Conservation (phyloP, 2,113 vertebrate genomes). For the Laticauda colubrina region DNA sequence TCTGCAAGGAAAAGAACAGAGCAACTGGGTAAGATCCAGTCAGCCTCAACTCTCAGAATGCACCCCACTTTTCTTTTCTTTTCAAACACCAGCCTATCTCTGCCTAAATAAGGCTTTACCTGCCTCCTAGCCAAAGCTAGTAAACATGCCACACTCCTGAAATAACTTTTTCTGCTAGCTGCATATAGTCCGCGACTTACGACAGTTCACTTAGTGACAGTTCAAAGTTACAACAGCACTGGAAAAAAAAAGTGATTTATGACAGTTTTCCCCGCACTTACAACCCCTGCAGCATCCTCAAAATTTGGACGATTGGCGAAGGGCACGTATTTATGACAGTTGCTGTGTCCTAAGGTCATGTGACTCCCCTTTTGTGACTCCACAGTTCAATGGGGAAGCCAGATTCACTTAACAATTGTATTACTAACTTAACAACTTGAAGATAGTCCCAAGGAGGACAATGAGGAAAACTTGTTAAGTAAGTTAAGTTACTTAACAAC, state of each 20-base stretch:
- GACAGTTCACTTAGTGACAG: neutral
- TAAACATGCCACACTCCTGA: neutral
- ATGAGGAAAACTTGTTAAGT: no score
- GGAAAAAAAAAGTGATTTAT: neutral
- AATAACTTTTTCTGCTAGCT: neutral
- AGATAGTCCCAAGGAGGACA: neutral
- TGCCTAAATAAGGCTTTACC: neutral
- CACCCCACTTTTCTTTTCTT: neutral
- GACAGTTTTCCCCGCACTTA: neutral
- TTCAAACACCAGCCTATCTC: neutral
- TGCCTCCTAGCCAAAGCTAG: neutral
- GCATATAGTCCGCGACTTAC: neutral
- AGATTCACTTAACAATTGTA: neutral
- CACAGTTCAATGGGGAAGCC: neutral
- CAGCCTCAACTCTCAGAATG: neutral
- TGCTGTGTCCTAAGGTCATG: neutral
- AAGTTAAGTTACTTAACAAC: neutral
- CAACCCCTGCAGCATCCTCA: neutral
- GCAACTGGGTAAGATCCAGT: neutral
- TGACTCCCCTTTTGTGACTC: neutral
- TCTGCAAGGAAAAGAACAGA: slow-evolving; percentile 32
- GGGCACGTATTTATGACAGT: neutral
- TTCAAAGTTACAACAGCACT: neutral
- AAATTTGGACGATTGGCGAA: neutral
- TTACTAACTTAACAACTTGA: neutral